A percentile compares a stretch with the other conserved stretches of the same genome.
Conservation (phyloP, 2,888 invertebrate genomes). For the Agonum fuliginosum region DNA sequence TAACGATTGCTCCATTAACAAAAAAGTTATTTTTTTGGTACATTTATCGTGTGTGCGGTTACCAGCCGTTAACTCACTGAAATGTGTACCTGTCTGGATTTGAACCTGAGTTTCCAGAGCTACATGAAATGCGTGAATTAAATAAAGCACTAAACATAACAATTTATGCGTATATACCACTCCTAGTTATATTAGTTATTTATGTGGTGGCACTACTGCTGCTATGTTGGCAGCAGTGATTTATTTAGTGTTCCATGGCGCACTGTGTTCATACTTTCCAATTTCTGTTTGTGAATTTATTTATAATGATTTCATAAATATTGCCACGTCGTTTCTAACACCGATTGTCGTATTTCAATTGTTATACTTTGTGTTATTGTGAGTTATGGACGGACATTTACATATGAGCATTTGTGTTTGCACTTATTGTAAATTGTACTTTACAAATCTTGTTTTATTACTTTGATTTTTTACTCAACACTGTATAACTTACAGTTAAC, state of each 20-base stretch:
- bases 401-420: constrained; percentile 42
- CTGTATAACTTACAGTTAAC: background rate
- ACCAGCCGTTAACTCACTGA: too few species aligned
- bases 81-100: too few species aligned
- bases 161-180: constrained; percentile 48
- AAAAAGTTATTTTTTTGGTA: too few species aligned
- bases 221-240: constrained; percentile 43
- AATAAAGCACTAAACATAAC: constrained; percentile 32
- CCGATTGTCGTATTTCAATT: constrained; percentile 39
- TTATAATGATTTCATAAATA: constrained; percentile 45
- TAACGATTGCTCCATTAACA: too few species aligned
- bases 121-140: constrained; percentile 13
- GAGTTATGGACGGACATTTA: constrained; percentile 20
- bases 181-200: constrained; percentile 57
- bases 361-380: constrained; percentile 50
- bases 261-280: constrained; percentile 51
- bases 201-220: constrained; percentile 55
- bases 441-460: constrained; percentile 34
- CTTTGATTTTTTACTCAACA: background rate
- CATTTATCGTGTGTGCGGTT: too few species aligned
- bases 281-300: constrained; percentile 54
- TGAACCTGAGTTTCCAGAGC: too few species aligned
- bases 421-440: constrained; percentile 29
- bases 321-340: constrained; percentile 35
- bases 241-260: constrained; percentile 28